These are phyloP conservation scores for Serranus cabrilla DNA, from an alignment of 2,797 vertebrate species.

Conservation along the genomic window DNA sequence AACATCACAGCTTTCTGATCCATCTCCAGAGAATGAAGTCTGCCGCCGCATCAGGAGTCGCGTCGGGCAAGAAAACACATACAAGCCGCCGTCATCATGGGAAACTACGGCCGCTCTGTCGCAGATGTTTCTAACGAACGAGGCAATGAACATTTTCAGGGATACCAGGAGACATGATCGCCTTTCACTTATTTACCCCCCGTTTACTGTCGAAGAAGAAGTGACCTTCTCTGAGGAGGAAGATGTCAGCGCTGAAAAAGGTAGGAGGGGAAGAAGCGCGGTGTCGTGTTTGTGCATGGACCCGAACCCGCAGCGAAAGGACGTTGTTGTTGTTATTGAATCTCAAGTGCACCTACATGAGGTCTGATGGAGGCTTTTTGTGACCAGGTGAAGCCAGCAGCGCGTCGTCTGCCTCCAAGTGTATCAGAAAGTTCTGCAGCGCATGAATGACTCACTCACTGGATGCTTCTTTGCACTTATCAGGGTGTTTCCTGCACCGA, in stretches of 20 bases:
- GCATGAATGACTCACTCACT: conserved; percentile 50
- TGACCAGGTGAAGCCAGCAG: conserved; percentile 4
- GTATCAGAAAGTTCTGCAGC: conserved; percentile 59
- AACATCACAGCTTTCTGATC: conserved; percentile 40
- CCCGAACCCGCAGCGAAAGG: conserved; percentile 16
- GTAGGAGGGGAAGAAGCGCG: conserved; percentile 44
- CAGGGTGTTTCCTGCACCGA: conserved; percentile 24
- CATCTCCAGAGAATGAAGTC: conserved; percentile 65
- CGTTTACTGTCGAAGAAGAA: conserved; percentile 61
- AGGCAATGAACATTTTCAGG: conserved; percentile 50
- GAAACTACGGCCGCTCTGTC: conserved; percentile 51
- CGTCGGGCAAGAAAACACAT: conserved; percentile 34
- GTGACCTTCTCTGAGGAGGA: conserved; percentile 74
- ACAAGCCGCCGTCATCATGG: conserved; percentile 58
- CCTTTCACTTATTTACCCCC: conserved; percentile 35
- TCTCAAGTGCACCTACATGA: conserved; percentile 28
- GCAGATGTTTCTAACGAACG: conserved; percentile 59
- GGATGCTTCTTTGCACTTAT: conserved; percentile 12
- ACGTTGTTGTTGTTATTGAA: conserved; percentile 26
- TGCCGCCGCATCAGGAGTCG: conserved; percentile 52
- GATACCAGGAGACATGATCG: conserved; percentile 66
- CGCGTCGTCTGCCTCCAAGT: not conserved
- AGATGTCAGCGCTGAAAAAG: conserved; percentile 83
- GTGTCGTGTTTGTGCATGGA: conserved; percentile 42
- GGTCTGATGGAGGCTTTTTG: conserved; percentile 20